Percentiles rank a stretch among this genome's conserved stretches.
Evolutionary conservation across 2,888 invertebrate genomes (phyloP).

Genomic region (Sinohyriopsis cumingii): DNA sequence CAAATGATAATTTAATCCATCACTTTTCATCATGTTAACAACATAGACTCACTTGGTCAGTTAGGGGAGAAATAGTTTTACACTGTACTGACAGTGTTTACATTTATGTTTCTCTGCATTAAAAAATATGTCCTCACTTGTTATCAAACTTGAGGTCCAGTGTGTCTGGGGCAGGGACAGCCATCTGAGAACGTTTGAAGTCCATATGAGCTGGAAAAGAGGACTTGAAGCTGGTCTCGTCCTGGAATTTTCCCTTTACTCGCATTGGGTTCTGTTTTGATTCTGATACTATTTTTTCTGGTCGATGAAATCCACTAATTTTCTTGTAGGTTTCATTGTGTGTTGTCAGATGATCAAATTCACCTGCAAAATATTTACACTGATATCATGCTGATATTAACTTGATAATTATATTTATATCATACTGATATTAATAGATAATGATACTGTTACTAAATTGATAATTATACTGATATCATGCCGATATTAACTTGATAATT

Average conservation of each 20-base stretch:
- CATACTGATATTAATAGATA: not conserved
- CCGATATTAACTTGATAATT: not conserved
- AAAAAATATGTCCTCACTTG: conserved; percentile 42
- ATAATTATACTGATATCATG: not conserved
- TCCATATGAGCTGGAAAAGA: conserved; percentile 58
- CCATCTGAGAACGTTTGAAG: conserved; percentile 46
- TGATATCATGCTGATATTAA: not conserved
- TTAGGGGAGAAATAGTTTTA: no score
- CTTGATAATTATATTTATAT: not conserved
- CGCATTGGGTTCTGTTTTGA: conserved; percentile 46
- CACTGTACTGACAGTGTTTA: no score
- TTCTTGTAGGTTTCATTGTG: conserved; percentile 57
- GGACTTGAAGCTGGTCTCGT: conserved; percentile 54
- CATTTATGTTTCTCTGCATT: no score
- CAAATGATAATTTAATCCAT: no score
- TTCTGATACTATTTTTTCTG: conserved; percentile 41
- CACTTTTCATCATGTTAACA: no score
- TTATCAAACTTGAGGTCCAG: conserved; percentile 65
- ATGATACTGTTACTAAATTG: not conserved
- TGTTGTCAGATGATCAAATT: conserved; percentile 58
- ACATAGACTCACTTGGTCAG: no score
- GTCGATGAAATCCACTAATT: conserved; percentile 53
- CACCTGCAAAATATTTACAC: conserved; percentile 46
- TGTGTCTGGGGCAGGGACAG: conserved; percentile 62
- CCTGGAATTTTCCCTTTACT: conserved; percentile 52